Evolutionary conservation across 2,113 vertebrate genomes (phyloP), one percentile per base, ranked within the genome.

Genomic region (Epinephelus cyanopodus): DNA sequence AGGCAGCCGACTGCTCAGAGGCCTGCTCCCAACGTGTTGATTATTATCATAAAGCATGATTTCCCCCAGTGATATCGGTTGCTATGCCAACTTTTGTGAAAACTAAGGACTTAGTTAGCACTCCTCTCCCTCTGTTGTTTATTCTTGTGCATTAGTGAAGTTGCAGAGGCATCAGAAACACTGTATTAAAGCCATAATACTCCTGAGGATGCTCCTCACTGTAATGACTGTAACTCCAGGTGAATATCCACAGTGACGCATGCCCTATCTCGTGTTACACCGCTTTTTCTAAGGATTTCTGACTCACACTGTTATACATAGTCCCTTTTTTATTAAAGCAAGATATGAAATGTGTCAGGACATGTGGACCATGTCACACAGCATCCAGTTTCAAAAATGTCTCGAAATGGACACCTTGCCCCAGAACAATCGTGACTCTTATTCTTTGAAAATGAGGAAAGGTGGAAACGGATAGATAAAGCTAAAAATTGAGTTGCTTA

Each of bases 71-170:
- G 29, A 74, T 54, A 53, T 21, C 14, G 52, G 92, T 91, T 90
- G 87, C 89, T 78, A 91, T 88, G 91, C 87, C 89, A 89, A 91
- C 89, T 73, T 81, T 61, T 25, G 65, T 81, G 80, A 88, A 72
- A 82, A 50, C 18, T 4, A 33, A 58, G 79, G 88, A 73, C 82
- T 83, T 81, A 67, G 84, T 91, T 91, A 89, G 65, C 60, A 1
- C 47, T 69, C 56, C 47, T 72, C 73, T 75, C 66, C 52, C 63
- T 54, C 61, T 65, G 53, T 74, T 87, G 82, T 84, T 80, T 83
- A 63, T 80, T 86, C 81, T 74, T 50, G 50, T 82, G 25, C 66
- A 42, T 61, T 58, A 64, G 27, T 66, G 62, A 88, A 87, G 57
- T 62, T 77, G 56, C 58, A 68, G 74, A 77, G 19, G 81, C 83